A percentile compares a stretch with the other conserved stretches of the same genome.
These are phyloP conservation scores for Oreortyx pictus DNA, from an alignment of 2,797 vertebrate genomes.

Conservation along the genomic window DNA sequence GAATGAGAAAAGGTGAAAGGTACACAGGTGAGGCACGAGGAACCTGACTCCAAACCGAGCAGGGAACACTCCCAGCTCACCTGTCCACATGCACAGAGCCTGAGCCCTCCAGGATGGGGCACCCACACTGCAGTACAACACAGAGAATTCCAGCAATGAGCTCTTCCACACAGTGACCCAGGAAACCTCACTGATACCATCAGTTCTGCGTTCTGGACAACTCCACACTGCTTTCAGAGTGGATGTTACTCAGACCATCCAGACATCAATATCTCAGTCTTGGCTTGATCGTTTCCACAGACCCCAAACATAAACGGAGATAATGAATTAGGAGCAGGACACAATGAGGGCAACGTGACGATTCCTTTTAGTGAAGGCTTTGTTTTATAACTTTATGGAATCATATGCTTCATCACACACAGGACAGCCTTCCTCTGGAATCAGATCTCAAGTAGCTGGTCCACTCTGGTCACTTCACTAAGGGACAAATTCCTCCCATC, in stretches of 20 bases:
- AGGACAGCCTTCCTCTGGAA: background rate
- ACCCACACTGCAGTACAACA: background rate
- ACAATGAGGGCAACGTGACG: background rate
- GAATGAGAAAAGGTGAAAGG: background rate
- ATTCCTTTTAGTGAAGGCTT: background rate
- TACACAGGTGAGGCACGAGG: background rate
- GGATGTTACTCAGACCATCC: background rate
- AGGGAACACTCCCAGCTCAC: background rate
- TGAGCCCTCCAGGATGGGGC: too few relatives aligned
- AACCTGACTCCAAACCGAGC: background rate
- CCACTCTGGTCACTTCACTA: background rate
- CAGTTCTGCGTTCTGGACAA: background rate
- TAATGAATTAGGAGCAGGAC: background rate
- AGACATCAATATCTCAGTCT: background rate
- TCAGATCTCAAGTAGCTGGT: background rate
- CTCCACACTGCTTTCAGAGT: fast-evolving
- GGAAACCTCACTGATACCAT: background rate
- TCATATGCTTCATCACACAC: background rate
- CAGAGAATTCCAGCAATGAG: background rate
- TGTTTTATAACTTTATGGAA: background rate
- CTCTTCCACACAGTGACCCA: background rate
- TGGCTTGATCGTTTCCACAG: too few relatives aligned
- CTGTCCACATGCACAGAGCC: background rate
- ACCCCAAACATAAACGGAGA: background rate
- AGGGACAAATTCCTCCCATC: background rate